Percentiles rank a stretch among this genome's conserved stretches.
phyloP scores from a whole-genome alignment of 2,888 invertebrate species.

The Strigamia maritima region DNA sequence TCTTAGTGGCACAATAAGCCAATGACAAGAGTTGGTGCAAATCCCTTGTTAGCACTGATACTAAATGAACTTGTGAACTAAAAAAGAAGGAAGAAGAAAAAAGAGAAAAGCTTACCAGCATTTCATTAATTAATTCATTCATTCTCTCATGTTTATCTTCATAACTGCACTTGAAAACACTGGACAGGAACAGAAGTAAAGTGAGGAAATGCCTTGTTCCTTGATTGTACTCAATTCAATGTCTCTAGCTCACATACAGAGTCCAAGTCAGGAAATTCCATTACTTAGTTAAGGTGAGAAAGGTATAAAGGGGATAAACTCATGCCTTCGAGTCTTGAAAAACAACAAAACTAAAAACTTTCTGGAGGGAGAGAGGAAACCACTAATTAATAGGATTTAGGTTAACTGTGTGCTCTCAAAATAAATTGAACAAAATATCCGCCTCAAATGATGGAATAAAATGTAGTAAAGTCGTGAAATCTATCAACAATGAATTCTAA shows the following conservation, averaged over 20 bases:
- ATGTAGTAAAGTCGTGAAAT: no score
- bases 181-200: background rate
- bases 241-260: background rate
- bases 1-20: background rate
- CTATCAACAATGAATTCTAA: no score
- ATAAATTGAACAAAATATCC: no score
- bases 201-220: conserved; percentile 7
- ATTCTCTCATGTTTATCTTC: background rate
- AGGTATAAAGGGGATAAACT: background rate
- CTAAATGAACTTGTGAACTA: background rate
- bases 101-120: background rate
- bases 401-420: no score
- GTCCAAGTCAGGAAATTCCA: background rate
- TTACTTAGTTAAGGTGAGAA: background rate
- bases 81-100: background rate
- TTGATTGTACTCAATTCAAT: conserved; percentile 3
- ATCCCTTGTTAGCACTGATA: background rate
- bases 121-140: no score
- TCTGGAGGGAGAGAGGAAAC: background rate
- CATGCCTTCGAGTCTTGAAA: background rate
- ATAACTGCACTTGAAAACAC: background rate
- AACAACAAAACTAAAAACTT: background rate
- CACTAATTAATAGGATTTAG: no score
- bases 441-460: no score
- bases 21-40: background rate